Conservation (phyloP, 2,888 invertebrate genomes). For the Acrocyrtus sp. region DNA sequence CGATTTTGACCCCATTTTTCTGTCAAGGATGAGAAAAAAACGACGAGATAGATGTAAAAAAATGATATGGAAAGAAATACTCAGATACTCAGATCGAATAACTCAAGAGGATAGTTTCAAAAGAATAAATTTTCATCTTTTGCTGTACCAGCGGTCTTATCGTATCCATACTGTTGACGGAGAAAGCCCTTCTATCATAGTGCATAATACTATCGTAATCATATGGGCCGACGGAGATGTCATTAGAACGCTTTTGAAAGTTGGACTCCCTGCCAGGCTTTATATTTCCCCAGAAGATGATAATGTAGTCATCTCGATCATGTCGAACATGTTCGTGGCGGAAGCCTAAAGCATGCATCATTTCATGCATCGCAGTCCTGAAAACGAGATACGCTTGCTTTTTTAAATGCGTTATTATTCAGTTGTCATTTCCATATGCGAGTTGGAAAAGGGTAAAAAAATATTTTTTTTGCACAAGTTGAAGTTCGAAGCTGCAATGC, state of each 20-base stretch:
- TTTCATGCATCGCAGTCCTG: slow-evolving; percentile 57
- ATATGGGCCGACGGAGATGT: slow-evolving; percentile 53
- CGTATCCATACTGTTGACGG: slow-evolving; percentile 53
- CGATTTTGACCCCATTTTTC: slow-evolving; percentile 56
- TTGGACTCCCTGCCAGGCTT: slow-evolving; percentile 52
- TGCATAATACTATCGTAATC: slow-evolving; percentile 58
- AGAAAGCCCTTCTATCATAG: slow-evolving; percentile 56
- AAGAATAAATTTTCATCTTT: slow-evolving; percentile 1
- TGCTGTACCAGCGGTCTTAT: slow-evolving; percentile 53
- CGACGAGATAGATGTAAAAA: background rate
- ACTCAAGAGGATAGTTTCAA: background rate
- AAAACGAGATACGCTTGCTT: background rate
- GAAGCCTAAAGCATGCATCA: slow-evolving; percentile 57
- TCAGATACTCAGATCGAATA: background rate
- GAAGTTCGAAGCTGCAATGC: slow-evolving; percentile 8
- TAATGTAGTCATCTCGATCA: slow-evolving; percentile 56
- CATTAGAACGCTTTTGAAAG: slow-evolving; percentile 51
- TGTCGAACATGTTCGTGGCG: slow-evolving; percentile 42
- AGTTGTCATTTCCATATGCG: too few species aligned
- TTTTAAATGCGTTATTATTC: too few species aligned
- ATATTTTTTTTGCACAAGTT: background rate
- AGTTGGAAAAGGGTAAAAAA: slow-evolving; percentile 4
- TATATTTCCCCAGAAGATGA: slow-evolving; percentile 57
- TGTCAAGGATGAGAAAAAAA: slow-evolving; percentile 16
- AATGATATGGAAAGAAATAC: background rate